Percentiles rank a stretch among this genome's conserved stretches.
Conservation (phyloP, 1,140 invertebrate genomes). For the Microplitis mediator region DNA sequence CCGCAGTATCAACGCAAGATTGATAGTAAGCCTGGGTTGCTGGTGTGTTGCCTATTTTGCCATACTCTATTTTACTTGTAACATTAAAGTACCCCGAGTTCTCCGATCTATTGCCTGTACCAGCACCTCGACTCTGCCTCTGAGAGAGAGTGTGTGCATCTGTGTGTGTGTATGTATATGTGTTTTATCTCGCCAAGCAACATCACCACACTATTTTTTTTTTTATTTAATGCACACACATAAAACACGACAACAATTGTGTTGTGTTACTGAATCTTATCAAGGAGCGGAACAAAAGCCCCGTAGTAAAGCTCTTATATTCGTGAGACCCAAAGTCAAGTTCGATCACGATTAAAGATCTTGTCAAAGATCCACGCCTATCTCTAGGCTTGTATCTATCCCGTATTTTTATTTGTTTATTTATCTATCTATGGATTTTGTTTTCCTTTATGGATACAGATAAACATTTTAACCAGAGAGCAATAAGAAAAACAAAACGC, state of each 20-base stretch:
- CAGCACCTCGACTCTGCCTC: background rate
- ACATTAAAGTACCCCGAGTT: constrained; percentile 22
- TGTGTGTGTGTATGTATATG: too few species aligned
- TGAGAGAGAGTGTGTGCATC: too few species aligned
- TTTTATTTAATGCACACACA: too few species aligned
- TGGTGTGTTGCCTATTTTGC: constrained; percentile 9
- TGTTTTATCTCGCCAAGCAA: too few species aligned
- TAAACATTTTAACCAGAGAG: background rate
- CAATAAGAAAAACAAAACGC: too few species aligned
- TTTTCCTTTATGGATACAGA: background rate
- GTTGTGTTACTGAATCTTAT: background rate
- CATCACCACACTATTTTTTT: too few species aligned
- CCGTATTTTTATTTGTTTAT: background rate
- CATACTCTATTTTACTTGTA: constrained; percentile 25
- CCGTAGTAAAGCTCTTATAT: background rate
- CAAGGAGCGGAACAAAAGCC: constrained; percentile 28
- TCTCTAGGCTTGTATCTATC: constrained; percentile 5
- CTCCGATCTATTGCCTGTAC: constrained; percentile 13
- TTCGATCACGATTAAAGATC: constrained; percentile 59
- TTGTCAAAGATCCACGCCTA: constrained; percentile 49
- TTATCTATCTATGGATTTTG: background rate
- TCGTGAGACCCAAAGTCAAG: background rate
- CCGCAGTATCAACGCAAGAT: constrained; percentile 27
- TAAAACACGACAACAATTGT: too few species aligned
- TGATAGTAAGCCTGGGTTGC: constrained; percentile 19